Conservation (phyloP, 1,140 invertebrate species). For the Capitella teleta region DNA sequence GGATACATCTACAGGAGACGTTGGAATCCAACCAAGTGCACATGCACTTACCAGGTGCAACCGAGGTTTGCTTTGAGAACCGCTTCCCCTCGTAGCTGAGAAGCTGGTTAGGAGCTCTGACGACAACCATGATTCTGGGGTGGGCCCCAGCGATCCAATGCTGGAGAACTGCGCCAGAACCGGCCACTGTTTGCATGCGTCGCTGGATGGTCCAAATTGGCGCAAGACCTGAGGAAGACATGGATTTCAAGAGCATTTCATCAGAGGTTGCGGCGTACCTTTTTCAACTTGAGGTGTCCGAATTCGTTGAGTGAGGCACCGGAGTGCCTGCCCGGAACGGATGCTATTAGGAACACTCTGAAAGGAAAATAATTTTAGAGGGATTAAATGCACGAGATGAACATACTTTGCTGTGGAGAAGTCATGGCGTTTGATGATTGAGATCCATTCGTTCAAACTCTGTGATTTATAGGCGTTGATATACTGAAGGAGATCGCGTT, state of each 20-base stretch:
- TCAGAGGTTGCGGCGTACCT: too few species aligned
- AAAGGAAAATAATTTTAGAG: constrained; percentile 13
- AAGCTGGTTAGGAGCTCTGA: constrained; percentile 55
- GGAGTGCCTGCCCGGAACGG: constrained; percentile 63
- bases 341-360: constrained; percentile 37
- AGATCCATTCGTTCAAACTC: constrained; percentile 59
- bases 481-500: constrained; percentile 71
- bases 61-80: constrained; percentile 9
- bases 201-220: constrained; percentile 25
- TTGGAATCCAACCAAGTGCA: not conserved
- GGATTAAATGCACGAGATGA: constrained; percentile 2
- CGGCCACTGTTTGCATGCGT: constrained; percentile 47
- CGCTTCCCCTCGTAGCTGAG: constrained; percentile 12
- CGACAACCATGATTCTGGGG: constrained; percentile 57
- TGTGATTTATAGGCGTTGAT: constrained; percentile 60
- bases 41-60: constrained; percentile 32
- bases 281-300: constrained; percentile 60
- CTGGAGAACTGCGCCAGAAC: constrained; percentile 78
- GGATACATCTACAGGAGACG: constrained; percentile 53
- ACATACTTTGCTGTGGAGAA: constrained; percentile 47
- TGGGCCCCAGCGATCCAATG: constrained; percentile 70
- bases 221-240: constrained; percentile 27
- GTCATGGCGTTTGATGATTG: constrained; percentile 60
- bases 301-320: constrained; percentile 47
- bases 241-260: not conserved